Base-by-base conservation (phyloP, 2,113 vertebrate genomes). In the Scalopus aquaticus region DNA sequence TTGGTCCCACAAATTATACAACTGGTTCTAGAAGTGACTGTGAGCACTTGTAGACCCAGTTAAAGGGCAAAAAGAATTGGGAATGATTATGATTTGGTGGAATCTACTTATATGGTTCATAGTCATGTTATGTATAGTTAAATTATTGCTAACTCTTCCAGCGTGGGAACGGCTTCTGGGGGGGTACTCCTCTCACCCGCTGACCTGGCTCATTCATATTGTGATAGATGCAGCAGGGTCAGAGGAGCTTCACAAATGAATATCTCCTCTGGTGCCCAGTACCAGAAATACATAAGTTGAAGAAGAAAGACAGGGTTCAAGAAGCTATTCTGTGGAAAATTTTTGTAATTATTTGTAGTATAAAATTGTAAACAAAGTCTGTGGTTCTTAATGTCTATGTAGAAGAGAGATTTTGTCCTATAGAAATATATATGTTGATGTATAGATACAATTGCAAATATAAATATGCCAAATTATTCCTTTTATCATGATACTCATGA, bases 41-140 rank as follows among this genome's bases (percentile, higher is more conserved):
- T 32, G 79, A 22, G 65, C 28, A 26, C 37, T 90, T 92, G 67
- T 64, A 67, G 89, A 69, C 28, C 7, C 2, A 73, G 60, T n/a
- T 80, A 51, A 88, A 96, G 89, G 58, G 54, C 24, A 88, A 26
- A 35, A 28, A 79, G 69, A 81, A n/a, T 28, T 86, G 84, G 56
- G 37, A 11, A 19, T 91, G 49, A 85, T 64, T 81, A 54, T 46
- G 60, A 62, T 65, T 73, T 65, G 35, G 62, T 72, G 56, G 49
- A 56, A 70, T 80, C 24, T 56, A 35, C 49, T 26, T 69, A 17
- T 54, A n/a, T 62, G 76, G 37, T 35, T 80, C 74, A 24, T 26
- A 67, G 87, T 67, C 39, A 46, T 70, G 87, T 89, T 80, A 24
- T 15, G 15, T 49, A 22, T 10, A 35, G 35, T 54, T 65, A 79